Evolutionary conservation across 2,888 invertebrate species (phyloP).

Genomic region (Eudasyphora cyanicolor): DNA sequence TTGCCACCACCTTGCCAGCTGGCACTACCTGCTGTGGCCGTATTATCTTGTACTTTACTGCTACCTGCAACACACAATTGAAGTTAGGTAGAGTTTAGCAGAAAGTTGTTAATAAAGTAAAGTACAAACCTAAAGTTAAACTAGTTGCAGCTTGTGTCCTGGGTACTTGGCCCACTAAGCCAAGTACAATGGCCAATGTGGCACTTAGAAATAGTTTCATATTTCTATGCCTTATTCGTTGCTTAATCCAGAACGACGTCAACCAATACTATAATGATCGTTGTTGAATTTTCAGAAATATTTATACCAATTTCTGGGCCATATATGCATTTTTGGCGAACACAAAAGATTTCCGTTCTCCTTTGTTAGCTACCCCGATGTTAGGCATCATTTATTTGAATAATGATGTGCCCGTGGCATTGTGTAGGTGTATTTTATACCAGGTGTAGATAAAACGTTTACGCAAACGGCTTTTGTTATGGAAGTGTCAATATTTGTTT

Average conservation of each 20-base stretch:
- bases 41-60: not conserved
- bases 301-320: not conserved
- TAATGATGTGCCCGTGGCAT: too few species aligned
- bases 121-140: not conserved
- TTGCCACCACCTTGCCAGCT: not conserved
- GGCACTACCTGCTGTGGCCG: not conserved
- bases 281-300: not conserved
- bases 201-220: not conserved
- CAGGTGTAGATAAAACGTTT: too few species aligned
- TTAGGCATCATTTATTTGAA: too few species aligned
- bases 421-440: too few species aligned
- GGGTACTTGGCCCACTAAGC: not conserved
- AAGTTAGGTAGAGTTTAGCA: too few species aligned
- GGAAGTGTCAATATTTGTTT: too few species aligned
- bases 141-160: not conserved
- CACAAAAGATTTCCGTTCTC: too few species aligned
- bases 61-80: too few species aligned
- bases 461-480: too few species aligned
- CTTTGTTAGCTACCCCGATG: too few species aligned
- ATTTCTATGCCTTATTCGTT: not conserved
- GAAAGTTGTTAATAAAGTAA: too few species aligned
- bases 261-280: not conserved
- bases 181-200: not conserved
- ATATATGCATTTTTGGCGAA: not conserved
- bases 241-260: not conserved